These are phyloP conservation scores for Prorops nasuta DNA, from an alignment of 1,140 invertebrate genomes.

Conservation along the genomic window DNA sequence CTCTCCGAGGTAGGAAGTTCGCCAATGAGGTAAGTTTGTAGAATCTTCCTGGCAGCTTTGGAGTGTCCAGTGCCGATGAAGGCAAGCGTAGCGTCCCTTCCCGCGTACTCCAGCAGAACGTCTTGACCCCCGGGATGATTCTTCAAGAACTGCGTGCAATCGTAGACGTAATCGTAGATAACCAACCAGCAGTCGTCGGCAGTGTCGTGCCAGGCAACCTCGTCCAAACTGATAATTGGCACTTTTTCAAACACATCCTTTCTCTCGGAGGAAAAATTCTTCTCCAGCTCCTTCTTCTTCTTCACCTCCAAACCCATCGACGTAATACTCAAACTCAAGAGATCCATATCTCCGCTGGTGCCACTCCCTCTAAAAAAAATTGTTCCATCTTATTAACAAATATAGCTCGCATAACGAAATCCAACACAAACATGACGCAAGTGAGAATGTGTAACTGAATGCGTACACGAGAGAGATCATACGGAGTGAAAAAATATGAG, in stretches of 20 bases:
- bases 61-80: constrained; percentile 82
- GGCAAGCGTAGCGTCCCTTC: constrained; percentile 80
- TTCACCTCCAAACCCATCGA: constrained; percentile 3
- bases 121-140: constrained; percentile 85
- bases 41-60: constrained; percentile 58
- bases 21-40: constrained; percentile 71
- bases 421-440: no score
- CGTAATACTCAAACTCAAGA: constrained; percentile 15
- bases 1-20: constrained; percentile 68
- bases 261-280: not conserved
- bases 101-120: constrained; percentile 81
- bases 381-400: no score
- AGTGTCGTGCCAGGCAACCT: constrained; percentile 68
- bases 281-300: not conserved
- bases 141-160: constrained; percentile 70
- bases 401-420: no score
- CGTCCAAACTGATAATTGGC: constrained; percentile 60
- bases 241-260: not conserved
- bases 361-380: constrained; percentile 10
- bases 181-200: constrained; percentile 69
- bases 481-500: no score
- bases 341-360: constrained; percentile 17
- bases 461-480: no score
- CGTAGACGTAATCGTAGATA: constrained; percentile 74
- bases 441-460: no score